A percentile compares a stretch with the other conserved stretches of the same genome.
Conservation (phyloP, 2,888 invertebrate genomes). For the Hypolimnas misippus region DNA sequence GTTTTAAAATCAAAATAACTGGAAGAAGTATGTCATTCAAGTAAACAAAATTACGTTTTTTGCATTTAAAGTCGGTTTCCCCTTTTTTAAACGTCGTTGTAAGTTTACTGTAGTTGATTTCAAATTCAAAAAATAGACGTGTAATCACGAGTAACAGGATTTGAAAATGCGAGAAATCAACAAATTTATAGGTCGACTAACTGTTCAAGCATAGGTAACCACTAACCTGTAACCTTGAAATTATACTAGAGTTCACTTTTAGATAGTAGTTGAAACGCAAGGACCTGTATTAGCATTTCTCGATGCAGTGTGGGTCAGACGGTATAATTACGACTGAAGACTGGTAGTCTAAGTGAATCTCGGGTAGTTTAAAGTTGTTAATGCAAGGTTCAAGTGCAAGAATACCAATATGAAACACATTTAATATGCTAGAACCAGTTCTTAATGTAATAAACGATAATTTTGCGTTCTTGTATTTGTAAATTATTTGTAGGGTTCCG, state of each 20-base stretch:
- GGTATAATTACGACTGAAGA: constrained; percentile 48
- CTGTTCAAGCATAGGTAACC: neutral
- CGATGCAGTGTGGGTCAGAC: constrained; percentile 52
- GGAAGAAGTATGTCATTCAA: no score
- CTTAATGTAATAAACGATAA: no score
- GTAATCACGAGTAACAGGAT: constrained; percentile 3
- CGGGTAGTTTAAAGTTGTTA: neutral
- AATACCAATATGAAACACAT: no score
- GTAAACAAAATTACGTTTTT: no score
- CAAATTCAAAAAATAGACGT: neutral
- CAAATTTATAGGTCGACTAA: neutral
- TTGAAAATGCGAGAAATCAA: neutral
- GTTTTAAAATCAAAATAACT: no score
- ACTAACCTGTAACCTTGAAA: constrained; percentile 1
- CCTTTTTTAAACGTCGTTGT: no score
- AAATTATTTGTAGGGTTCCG: no score
- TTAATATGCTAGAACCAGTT: no score
- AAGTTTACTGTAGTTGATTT: neutral
- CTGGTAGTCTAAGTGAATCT: constrained; percentile 7
- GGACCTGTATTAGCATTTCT: constrained; percentile 53
- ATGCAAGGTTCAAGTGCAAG: neutral
- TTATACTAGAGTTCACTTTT: constrained; percentile 22
- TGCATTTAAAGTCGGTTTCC: no score
- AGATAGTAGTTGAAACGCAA: constrained; percentile 51
- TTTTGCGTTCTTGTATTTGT: no score